phyloP scores from a whole-genome alignment of 2,888 invertebrate genomes.

The Pterostichus niger region DNA sequence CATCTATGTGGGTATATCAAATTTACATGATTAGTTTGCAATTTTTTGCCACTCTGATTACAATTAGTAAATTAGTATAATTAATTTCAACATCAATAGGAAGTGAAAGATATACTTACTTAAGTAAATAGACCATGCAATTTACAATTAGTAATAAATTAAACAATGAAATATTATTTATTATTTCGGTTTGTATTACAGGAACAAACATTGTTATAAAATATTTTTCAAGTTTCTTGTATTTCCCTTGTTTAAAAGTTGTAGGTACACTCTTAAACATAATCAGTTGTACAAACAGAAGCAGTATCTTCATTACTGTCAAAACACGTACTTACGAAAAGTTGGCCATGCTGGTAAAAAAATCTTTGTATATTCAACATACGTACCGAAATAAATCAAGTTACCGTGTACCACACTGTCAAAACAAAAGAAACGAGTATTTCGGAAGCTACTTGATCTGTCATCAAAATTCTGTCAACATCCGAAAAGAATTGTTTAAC shows the following conservation, averaged over 20 bases:
- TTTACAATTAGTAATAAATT: background rate
- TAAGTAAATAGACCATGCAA: background rate
- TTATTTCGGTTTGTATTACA: too few species aligned
- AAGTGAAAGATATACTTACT: background rate
- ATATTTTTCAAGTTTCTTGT: background rate
- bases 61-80: background rate
- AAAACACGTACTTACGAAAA: slow-evolving; percentile 44
- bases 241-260: background rate
- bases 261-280: slow-evolving; percentile 29
- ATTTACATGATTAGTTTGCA: background rate
- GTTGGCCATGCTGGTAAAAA: slow-evolving; percentile 25
- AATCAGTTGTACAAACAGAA: slow-evolving; percentile 45
- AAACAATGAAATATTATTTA: background rate
- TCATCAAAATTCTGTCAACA: slow-evolving; percentile 28
- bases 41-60: slow-evolving; percentile 7
- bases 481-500: slow-evolving; percentile 3
- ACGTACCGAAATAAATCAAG: slow-evolving; percentile 39
- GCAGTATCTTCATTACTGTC: slow-evolving; percentile 32
- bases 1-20: slow-evolving; percentile 24
- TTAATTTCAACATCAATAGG: background rate
- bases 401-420: slow-evolving; percentile 7
- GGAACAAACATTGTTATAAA: background rate
- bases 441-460: slow-evolving; percentile 44
- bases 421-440: slow-evolving; percentile 27
- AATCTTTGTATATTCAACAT: slow-evolving; percentile 30